Evolutionary conservation across 2,888 invertebrate species (phyloP).

Genomic region (Nomada flava): DNA sequence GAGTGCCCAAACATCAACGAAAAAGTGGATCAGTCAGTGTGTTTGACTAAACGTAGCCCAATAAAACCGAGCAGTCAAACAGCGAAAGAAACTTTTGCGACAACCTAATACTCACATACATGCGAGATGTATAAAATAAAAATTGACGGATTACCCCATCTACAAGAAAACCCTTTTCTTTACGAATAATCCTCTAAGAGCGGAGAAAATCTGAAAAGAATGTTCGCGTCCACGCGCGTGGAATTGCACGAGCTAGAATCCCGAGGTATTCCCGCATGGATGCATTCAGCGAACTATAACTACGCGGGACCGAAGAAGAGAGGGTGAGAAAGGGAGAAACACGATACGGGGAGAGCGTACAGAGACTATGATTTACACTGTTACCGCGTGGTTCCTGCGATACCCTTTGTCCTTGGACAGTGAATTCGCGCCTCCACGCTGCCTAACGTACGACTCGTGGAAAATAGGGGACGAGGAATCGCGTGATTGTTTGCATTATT

Average conservation of each 20-base stretch:
- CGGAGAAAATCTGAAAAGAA: too few species aligned
- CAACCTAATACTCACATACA: too few species aligned
- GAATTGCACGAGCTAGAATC: neutral
- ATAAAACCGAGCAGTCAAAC: too few species aligned
- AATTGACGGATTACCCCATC: too few species aligned
- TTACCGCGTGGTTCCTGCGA: conserved; percentile 59
- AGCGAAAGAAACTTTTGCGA: too few species aligned
- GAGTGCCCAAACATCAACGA: too few species aligned
- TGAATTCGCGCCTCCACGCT: conserved; percentile 70
- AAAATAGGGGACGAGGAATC: conserved; percentile 49
- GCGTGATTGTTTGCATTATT: conserved; percentile 80
- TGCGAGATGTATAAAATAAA: too few species aligned
- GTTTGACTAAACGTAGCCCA: too few species aligned
- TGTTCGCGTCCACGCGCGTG: too few species aligned
- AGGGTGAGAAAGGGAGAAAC: conserved; percentile 49
- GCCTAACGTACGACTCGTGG: conserved; percentile 53
- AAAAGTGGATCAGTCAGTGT: too few species aligned
- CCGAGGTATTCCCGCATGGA: conserved; percentile 10
- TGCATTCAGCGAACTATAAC: conserved; percentile 33
- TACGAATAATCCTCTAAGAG: too few species aligned
- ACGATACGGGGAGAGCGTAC: conserved; percentile 38
- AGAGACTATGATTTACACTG: conserved; percentile 68
- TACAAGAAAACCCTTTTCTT: too few species aligned
- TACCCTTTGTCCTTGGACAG: conserved; percentile 76
- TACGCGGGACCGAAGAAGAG: conserved; percentile 19